Percentiles rank a stretch among this genome's conserved stretches.
These are phyloP conservation scores for Arctocebus calabarensis DNA, from an alignment of 2,797 vertebrate genomes.

Conservation along the genomic window DNA sequence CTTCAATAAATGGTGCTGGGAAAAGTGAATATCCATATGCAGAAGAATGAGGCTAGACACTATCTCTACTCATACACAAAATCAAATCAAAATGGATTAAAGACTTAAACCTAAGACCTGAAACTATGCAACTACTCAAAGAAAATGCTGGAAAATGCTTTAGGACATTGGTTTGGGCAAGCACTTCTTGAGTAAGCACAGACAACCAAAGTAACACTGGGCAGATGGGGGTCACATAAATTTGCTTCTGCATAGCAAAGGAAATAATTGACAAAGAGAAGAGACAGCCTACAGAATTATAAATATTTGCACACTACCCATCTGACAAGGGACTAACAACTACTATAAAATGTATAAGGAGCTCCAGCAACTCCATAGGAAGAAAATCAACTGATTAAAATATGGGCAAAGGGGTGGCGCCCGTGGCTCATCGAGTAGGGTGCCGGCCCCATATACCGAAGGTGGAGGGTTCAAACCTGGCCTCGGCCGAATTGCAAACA, in stretches of 20 bases:
- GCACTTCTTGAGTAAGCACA: background rate
- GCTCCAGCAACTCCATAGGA: background rate
- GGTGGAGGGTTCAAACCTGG: too few relatives aligned
- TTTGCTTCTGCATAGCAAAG: background rate
- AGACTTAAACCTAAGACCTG: background rate
- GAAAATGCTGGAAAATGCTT: background rate
- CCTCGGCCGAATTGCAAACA: too few relatives aligned
- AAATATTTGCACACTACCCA: background rate
- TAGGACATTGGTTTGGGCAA: background rate
- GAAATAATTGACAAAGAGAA: background rate
- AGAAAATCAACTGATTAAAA: background rate
- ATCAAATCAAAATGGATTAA: background rate
- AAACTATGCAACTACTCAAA: background rate
- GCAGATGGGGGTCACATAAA: background rate
- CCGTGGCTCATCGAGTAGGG: too few relatives aligned
- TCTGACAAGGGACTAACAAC: background rate
- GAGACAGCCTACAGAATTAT: background rate
- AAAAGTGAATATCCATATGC: background rate
- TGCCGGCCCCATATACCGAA: too few relatives aligned
- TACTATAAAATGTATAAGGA: background rate
- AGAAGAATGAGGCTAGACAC: background rate
- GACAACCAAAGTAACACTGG: background rate
- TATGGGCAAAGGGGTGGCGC: background rate
- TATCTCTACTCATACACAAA: background rate
- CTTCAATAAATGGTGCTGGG: background rate